phyloP scores from a whole-genome alignment of 1,140 invertebrate species.

The Lepeophtheirus salmonis region DNA sequence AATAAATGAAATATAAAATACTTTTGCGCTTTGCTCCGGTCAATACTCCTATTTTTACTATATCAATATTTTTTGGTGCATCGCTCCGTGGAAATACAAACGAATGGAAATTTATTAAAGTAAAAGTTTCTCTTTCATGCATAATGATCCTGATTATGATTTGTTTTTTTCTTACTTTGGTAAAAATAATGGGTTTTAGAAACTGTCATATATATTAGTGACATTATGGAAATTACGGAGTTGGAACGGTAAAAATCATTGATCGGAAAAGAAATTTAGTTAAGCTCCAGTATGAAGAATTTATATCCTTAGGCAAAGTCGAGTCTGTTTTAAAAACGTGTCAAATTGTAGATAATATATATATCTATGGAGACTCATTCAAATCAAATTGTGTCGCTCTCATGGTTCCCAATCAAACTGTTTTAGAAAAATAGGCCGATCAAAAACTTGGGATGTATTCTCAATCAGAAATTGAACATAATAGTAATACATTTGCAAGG shows the following conservation, averaged over 20 bases:
- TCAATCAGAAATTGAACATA: conserved; percentile 3
- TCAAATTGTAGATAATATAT: conserved; percentile 86
- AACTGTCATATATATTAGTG: too few relatives aligned
- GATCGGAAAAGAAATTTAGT: conserved; percentile 97
- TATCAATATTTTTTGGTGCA: too few relatives aligned
- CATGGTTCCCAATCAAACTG: conserved; percentile 55
- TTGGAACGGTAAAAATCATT: conserved; percentile 75
- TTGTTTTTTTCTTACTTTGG: too few relatives aligned
- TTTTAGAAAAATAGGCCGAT: not conserved
- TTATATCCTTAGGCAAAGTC: conserved; percentile 81
- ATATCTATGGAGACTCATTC: conserved; percentile 68
- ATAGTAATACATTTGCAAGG: not conserved
- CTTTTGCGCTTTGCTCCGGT: too few relatives aligned
- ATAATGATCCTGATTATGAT: too few relatives aligned
- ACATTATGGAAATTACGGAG: conserved; percentile 73
- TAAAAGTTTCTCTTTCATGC: too few relatives aligned
- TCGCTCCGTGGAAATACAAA: too few relatives aligned
- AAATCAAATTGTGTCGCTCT: conserved; percentile 73
- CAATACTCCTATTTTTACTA: too few relatives aligned
- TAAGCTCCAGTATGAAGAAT: conserved; percentile 91
- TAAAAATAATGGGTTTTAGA: too few relatives aligned
- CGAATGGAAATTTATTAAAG: too few relatives aligned
- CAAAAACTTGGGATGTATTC: not conserved
- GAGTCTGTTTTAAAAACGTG: conserved; percentile 78
- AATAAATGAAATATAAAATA: too few relatives aligned